Base-by-base conservation (phyloP, 1,140 invertebrate genomes). In the Zaprionus inermis region DNA sequence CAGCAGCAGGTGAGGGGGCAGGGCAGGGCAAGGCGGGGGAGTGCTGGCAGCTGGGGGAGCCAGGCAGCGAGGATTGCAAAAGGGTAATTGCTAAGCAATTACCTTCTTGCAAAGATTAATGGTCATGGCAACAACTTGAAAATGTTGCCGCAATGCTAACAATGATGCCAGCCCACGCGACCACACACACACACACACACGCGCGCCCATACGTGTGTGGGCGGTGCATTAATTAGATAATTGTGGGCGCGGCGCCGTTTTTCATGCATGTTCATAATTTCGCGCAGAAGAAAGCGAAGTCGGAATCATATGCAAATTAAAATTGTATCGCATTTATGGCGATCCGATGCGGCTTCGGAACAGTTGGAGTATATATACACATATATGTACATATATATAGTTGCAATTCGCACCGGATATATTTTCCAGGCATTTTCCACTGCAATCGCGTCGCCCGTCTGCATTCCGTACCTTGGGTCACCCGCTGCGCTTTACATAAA, bases 401-500 rank as follows among this genome's bases (percentile, higher is more conserved):
- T 70, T 72, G 79, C 73, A 89, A 89, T 81, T 81, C 80, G 68
- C 84, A 89, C 80, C 84, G 84, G 84, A 89, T 89, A 83, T 81
- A 78, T 69, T 72, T 88, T 76, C 79, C 79, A 68, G 78, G 49
- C 65, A 80, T 80, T 70, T 78, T 81, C 68, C 81, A 66, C 78
- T 80, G 78, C 68, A 76, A 76, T 73, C 78, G 57, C 49, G 52
- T 32, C 24, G 46, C 68, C 44, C 44, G 66, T 38, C 38, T 24
- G 28, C 52, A 54, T 44, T 52, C 70, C 66, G 64, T 64, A 82
- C 78, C 64, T 74, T 66, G 64, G 75, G 75, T 88, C 76, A 82
- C 84, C 85, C 84, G 73, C 83, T 85, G 82, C 85, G 84, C 80
- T 89, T 89, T 89, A 89, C 84, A 89, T 89, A 89, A 89, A 89